phyloP scores from a whole-genome alignment of 1,140 invertebrate species.

The Gryon sp. region DNA sequence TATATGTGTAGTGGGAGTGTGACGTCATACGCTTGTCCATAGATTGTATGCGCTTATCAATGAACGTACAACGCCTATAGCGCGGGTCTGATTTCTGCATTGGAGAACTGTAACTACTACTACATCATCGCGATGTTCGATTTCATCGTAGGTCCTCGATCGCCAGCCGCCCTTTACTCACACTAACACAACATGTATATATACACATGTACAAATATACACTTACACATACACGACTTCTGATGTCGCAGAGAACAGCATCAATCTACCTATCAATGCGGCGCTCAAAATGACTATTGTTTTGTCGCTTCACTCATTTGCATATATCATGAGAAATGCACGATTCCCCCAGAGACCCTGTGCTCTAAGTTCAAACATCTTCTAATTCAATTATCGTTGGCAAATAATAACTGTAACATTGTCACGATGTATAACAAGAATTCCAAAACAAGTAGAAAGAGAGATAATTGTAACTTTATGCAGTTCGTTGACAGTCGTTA shows the following conservation, averaged over 20 bases:
- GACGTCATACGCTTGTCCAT: conserved; percentile 71
- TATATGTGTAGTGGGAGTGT: conserved; percentile 47
- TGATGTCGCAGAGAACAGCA: not conserved
- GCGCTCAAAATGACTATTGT: conserved; percentile 12
- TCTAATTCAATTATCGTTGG: conserved; percentile 8
- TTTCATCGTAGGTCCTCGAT: conserved; percentile 39
- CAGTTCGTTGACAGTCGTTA: too few species aligned
- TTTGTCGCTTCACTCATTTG: conserved; percentile 10
- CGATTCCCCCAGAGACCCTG: not conserved
- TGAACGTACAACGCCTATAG: conserved; percentile 76
- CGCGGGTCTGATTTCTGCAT: conserved; percentile 68
- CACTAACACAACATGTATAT: not conserved
- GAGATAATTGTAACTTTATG: too few species aligned
- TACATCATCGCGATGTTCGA: conserved; percentile 56
- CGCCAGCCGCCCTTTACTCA: conserved; percentile 8
- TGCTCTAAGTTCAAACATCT: conserved; percentile 10
- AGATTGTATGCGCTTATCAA: conserved; percentile 72
- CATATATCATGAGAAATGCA: too few species aligned
- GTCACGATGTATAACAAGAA: not conserved
- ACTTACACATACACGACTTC: too few species aligned
- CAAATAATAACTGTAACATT: conserved; percentile 6
- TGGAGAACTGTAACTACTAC: conserved; percentile 55
- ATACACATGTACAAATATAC: not conserved
- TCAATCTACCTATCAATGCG: conserved; percentile 7
- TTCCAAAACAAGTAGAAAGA: too few species aligned